phyloP scores from a whole-genome alignment of 2,797 vertebrate genomes.

The Limnodromus scolopaceus region DNA sequence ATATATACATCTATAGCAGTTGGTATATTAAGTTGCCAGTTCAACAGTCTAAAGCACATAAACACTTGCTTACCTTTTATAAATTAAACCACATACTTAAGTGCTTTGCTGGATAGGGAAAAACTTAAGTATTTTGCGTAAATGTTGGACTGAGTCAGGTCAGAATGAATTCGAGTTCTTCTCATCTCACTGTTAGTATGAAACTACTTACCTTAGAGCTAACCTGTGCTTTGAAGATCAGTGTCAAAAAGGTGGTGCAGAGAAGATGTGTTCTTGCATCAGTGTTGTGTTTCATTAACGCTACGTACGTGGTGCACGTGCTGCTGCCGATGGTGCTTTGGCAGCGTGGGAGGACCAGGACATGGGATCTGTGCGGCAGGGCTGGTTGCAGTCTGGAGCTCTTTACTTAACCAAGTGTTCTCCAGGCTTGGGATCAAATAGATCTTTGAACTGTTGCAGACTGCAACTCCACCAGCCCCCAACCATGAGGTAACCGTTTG shows the following conservation, averaged over 20 bases:
- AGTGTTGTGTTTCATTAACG: rapidly evolving
- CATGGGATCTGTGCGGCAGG: rapidly evolving
- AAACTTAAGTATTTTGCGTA: neutral
- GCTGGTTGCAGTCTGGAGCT: neutral
- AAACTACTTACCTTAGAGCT: neutral
- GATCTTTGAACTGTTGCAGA: neutral
- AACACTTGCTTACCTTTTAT: neutral
- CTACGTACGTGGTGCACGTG: rapidly evolving
- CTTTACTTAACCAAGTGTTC: neutral
- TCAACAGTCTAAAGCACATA: neutral
- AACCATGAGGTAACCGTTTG: slow-evolving; percentile 17
- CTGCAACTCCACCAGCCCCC: neutral
- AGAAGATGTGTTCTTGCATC: neutral
- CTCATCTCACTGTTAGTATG: rapidly evolving
- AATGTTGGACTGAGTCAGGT: neutral
- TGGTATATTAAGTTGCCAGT: neutral
- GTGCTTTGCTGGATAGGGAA: neutral
- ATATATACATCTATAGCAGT: neutral
- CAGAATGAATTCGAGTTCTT: neutral
- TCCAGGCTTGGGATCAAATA: neutral
- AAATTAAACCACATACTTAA: neutral
- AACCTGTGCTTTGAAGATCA: neutral
- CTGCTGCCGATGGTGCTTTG: neutral
- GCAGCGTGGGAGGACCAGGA: neutral
- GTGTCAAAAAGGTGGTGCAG: neutral